Evolutionary conservation across 2,888 invertebrate genomes (phyloP), one percentile per base, ranked within the genome.

Genomic region (Drosophila ochracea): DNA sequence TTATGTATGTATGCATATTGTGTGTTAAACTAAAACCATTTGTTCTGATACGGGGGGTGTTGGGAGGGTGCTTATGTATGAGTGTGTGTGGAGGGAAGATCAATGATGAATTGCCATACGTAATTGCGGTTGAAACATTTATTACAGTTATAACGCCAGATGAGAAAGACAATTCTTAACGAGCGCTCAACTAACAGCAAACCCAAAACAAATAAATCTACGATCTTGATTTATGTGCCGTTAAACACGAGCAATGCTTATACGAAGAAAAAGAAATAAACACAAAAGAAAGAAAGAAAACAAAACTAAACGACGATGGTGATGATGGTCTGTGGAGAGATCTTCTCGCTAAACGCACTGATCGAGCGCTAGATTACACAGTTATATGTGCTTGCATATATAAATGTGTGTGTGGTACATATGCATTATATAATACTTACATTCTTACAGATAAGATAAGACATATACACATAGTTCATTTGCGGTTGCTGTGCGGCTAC

Each of bases 21-120:
- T 67, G 64, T 49, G n/a, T 41, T 49, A 50, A 57, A 37, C 76
- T 76, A 71, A 61, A 70, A 62, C 73, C 76, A 73, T 47, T 59
- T 68, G 52, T 65, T 71, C 61, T 60, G 63, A 52, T 70, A 68
- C 43, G 39, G 43, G 39, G 66, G 43, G 49, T 68, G 71, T 53
- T 59, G 60, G 52, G 43, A 58, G 41, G 39, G 33, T 37, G 47
- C 47, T 21, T 54, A 49, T 53, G 28, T 55, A 28, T 54, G 58
- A 49, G 62, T 63, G 37, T 59, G 53, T 59, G 53, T 65, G 60
- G 19, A 35, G n/a, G 65, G 39, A 49, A 47, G 53, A 75, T 73
- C 57, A 68, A 54, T 62, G 13, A 50, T 65, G 43, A 64, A 58
- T 58, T 73, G 62, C 65, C 37, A 52, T 63, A 60, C 7, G 55